phyloP scores from a whole-genome alignment of 2,797 vertebrate species.

The Rhodeus uyekii region DNA sequence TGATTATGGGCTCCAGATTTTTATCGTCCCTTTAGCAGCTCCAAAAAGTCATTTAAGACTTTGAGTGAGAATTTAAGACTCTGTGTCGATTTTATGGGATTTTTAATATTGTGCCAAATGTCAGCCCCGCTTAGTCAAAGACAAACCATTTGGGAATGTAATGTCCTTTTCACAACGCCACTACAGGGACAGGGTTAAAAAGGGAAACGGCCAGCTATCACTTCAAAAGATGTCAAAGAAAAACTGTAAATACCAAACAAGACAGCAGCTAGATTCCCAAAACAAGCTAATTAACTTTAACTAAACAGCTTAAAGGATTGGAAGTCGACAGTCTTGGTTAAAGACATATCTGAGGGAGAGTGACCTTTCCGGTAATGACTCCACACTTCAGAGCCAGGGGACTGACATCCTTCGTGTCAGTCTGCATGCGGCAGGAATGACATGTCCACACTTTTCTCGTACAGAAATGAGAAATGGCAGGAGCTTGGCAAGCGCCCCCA shows the following conservation, averaged over 20 bases:
- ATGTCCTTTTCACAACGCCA: slow-evolving; percentile 45
- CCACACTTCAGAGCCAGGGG: slow-evolving; percentile 45
- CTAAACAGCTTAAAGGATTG: slow-evolving; percentile 32
- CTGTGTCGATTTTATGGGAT: slow-evolving; percentile 54
- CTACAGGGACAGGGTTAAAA: background rate
- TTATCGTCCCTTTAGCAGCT: slow-evolving; percentile 44
- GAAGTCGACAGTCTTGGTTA: slow-evolving; percentile 12
- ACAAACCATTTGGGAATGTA: slow-evolving; percentile 58
- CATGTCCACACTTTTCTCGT: slow-evolving; percentile 37
- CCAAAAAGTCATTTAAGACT: slow-evolving; percentile 49
- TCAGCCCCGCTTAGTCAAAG: slow-evolving; percentile 58
- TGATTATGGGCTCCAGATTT: slow-evolving; percentile 40
- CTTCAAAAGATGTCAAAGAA: slow-evolving; percentile 5
- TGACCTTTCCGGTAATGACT: slow-evolving; percentile 57
- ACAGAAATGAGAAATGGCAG: slow-evolving; percentile 51
- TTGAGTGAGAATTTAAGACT: slow-evolving; percentile 50
- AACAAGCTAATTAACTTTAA: slow-evolving; percentile 32
- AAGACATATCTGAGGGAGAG: slow-evolving; percentile 17
- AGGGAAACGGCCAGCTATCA: background rate
- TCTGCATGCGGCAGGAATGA: slow-evolving; percentile 21
- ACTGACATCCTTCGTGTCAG: slow-evolving; percentile 27
- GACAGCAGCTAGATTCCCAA: slow-evolving; percentile 14
- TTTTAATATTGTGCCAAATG: slow-evolving; percentile 63
- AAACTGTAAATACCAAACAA: slow-evolving; percentile 31
- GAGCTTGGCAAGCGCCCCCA: background rate